Conservation (phyloP, 37 sponge, comb jelly and placozoan species). For the Theonella swinhoei region DNA sequence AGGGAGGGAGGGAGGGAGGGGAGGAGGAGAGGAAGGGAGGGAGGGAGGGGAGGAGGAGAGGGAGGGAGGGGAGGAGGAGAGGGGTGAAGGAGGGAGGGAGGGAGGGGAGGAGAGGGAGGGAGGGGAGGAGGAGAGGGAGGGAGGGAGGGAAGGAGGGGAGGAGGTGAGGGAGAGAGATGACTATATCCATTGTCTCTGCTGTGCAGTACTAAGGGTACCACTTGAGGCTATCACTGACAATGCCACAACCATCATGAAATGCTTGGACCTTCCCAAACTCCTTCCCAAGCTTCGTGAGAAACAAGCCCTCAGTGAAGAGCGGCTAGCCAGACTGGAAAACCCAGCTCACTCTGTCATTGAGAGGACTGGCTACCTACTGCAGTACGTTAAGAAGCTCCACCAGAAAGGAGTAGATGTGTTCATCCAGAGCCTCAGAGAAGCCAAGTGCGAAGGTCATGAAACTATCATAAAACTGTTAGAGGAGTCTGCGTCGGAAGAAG, state of each 20-base stretch:
- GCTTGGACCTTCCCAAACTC: conserved; percentile 9
- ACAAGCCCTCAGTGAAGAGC: neutral
- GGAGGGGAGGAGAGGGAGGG: too few species aligned
- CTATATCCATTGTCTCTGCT: too few species aligned
- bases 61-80: too few species aligned
- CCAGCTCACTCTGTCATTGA: conserved; percentile 13
- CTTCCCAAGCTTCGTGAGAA: conserved; percentile 7
- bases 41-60: too few species aligned
- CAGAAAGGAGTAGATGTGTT: conserved; percentile 13
- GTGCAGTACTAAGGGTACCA: too few species aligned
- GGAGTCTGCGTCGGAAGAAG: neutral
- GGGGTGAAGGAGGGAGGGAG: too few species aligned
- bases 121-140: too few species aligned
- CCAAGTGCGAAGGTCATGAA: conserved; percentile 7
- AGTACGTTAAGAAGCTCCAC: conserved; percentile 7
- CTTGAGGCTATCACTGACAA: neutral
- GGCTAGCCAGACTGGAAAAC: neutral
- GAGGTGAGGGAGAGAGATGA: too few species aligned
- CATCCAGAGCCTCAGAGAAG: conserved; percentile 15
- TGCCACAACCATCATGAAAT: neutral
- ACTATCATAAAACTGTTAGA: conserved; percentile 30
- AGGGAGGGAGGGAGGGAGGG: too few species aligned
- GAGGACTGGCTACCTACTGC: conserved; percentile 26
- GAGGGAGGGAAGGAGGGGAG: too few species aligned
- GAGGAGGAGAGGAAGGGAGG: too few species aligned